These are phyloP conservation scores for Poecilia wingei DNA, from an alignment of 2,797 vertebrate genomes.

Conservation along the genomic window DNA sequence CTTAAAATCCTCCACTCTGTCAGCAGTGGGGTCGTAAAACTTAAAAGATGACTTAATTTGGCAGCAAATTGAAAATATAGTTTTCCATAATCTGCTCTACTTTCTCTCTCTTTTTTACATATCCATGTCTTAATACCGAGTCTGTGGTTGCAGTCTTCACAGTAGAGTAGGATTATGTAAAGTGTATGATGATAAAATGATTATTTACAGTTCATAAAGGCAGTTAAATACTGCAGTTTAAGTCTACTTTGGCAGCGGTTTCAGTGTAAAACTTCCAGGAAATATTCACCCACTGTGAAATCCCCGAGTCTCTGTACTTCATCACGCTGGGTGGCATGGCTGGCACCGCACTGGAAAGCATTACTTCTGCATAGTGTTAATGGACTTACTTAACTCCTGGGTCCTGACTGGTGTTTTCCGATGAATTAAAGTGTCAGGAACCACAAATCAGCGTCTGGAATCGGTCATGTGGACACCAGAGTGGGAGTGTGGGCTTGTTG, in stretches of 20 bases:
- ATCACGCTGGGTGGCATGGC: conserved; percentile 72
- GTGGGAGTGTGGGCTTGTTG: conserved; percentile 50
- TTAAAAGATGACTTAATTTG: conserved; percentile 9
- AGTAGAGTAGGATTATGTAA: conserved; percentile 5
- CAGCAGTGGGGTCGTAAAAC: conserved; percentile 8
- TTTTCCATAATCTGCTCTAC: neutral
- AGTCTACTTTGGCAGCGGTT: conserved; percentile 46
- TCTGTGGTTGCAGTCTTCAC: neutral
- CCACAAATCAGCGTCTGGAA: conserved; percentile 76
- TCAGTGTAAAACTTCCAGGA: conserved; percentile 54
- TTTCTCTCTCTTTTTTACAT: neutral
- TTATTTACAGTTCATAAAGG: conserved; percentile 37
- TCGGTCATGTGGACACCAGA: conserved; percentile 61
- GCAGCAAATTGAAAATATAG: neutral
- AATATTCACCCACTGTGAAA: conserved; percentile 63
- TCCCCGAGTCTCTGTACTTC: conserved; percentile 47
- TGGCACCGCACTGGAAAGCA: conserved; percentile 73
- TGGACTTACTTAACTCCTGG: conserved; percentile 80
- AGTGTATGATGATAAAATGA: conserved; percentile 15
- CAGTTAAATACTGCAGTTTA: conserved; percentile 14
- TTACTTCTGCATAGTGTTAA: conserved; percentile 78
- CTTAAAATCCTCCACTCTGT: conserved; percentile 9
- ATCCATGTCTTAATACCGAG: neutral
- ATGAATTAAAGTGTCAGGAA: conserved; percentile 82
- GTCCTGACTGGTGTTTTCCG: conserved; percentile 81